Evolutionary conservation across 2,888 invertebrate genomes (phyloP), one percentile per base, ranked within the genome.

Genomic region (Kuschelorhynchus macadamiae): DNA sequence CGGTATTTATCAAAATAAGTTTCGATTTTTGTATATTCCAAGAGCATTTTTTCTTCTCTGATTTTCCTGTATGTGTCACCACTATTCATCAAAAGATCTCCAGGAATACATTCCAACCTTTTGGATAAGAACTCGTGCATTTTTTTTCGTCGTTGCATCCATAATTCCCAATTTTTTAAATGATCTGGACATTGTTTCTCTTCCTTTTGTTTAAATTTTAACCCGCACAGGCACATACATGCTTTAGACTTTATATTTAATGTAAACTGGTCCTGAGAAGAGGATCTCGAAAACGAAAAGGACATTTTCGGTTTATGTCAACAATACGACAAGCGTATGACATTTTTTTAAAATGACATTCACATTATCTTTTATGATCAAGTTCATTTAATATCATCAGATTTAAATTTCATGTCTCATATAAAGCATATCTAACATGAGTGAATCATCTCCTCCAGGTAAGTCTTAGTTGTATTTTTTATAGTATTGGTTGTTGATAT

Each of bases 121-220:
- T 70, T 64, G 2, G 72, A 61, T 21, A 81, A 64, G 33, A 65
- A 74, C 14, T 74, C 50, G 56, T 80, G 76, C 5, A 79, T 64
- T 18, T 72, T 59, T 65, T 76, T 76, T 57, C 82, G 71, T 66
- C 71, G 67, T 39, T 68, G 16, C 72, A 81, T 71, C 82, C 82
- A 82, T 75, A 72, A 68, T 44, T 77, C 71, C 81, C 81, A 82
- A 47, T 81, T 78, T 46, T 71, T 61, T 52, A 81, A 69, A 16
- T 56, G 69, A 66, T 78, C 77, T 7, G 53, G 36, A 32, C 59
- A 63, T 30, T 44, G 33, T 2, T 50, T 18, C 7, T 47, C 17
- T 9, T 32, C 18, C 30, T 49, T 14, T 1, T 33, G 17, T 44
- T 55, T 55, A 32, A 56, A 14, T n/a, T 56, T 62, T 57, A 56